Base-by-base conservation (phyloP, 2,888 invertebrate genomes). In the Erebia ligea region DNA sequence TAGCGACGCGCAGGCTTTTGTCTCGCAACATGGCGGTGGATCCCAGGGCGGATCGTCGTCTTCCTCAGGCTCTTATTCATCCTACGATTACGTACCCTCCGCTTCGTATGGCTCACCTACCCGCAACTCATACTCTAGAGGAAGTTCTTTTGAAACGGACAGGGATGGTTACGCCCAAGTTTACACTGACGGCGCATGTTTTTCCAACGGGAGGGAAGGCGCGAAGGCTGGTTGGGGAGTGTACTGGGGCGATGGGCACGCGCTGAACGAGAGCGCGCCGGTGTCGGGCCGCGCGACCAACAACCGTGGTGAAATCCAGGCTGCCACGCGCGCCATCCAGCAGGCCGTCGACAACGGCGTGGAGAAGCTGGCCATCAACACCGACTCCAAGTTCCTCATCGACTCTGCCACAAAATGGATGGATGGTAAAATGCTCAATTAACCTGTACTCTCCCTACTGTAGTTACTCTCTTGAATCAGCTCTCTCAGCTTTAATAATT, bases 281-380 rank as follows among this genome's bases (percentile, higher is more conserved):
- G 96, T 98, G 0, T 84, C 90, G 2, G 98, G 98, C 4, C 94
- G 96, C 71, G 96, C 97, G 6, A 99, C 99, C 0, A 99, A 99
- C 85, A 99, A 99, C 86, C 96, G 97, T 79, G 99, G 99, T 10
- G 99, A 99, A 92, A 99, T 99, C 74, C 96, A 98, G 91, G 99
- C 98, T 1, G 96, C 97, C 0, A 97, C 95, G 70, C 88, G 93
- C 82, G 99, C 99, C 4, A 95, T 98, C 10, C 92, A 94, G 79
- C 89, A 95, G 76, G 98, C 98, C 0, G 89, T 95, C 68, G 86
- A 93, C 21, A 94, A 91, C 93, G 96, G 95, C 19, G 90, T 97
- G 5, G 86, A 84, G 13, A 97, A 97, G 79, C 88, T 99, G 0
- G 94, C 95, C 70, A 95, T 99, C 4, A 95, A 96, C 78, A 99